These are phyloP conservation scores for Circaetus gallicus DNA, from an alignment of 2,113 vertebrate genomes.

Conservation along the genomic window DNA sequence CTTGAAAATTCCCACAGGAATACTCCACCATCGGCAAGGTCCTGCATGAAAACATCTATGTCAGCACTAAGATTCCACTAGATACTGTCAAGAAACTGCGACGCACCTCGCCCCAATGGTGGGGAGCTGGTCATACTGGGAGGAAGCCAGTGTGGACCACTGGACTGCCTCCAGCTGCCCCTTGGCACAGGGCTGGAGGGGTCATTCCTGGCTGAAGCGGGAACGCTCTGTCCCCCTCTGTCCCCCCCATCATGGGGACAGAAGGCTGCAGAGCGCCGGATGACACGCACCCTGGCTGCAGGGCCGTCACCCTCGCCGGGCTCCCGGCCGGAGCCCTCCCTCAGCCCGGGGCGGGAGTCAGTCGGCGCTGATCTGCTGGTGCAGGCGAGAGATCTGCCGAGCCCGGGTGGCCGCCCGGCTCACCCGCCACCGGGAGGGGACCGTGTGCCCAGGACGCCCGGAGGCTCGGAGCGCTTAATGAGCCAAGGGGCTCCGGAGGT, in stretches of 20 bases:
- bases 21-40: neutral
- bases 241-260: neutral
- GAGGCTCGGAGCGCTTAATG: neutral
- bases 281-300: neutral
- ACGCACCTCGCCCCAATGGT: neutral
- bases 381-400: neutral
- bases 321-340: neutral
- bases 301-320: neutral
- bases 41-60: neutral
- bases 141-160: neutral
- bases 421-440: accelerated
- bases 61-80: neutral
- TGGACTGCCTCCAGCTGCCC: neutral
- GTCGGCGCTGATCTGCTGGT: neutral
- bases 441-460: accelerated
- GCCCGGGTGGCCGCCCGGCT: neutral
- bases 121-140: neutral
- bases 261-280: neutral
- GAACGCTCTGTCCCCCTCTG: no score
- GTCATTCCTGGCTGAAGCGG: neutral
- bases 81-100: neutral
- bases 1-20: neutral
- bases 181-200: neutral
- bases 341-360: neutral
- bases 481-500: neutral